Percentiles rank a stretch among this genome's conserved stretches.
Evolutionary conservation across 2,888 invertebrate genomes (phyloP).

Genomic region (Helleia helle): DNA sequence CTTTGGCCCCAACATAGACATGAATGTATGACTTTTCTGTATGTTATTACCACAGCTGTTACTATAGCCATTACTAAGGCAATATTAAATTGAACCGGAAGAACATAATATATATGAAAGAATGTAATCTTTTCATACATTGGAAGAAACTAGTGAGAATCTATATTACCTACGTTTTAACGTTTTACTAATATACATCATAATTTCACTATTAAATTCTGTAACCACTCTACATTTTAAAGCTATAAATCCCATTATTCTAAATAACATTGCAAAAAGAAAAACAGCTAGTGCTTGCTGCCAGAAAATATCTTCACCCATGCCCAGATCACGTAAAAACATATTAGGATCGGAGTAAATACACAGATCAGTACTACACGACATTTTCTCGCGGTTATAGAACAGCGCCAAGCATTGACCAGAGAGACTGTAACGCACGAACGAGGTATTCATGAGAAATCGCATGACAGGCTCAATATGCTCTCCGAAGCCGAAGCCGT

Average conservation of each 20-base stretch:
- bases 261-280: constrained; percentile 70
- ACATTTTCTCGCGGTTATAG: constrained; percentile 70
- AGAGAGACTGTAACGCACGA: constrained; percentile 79
- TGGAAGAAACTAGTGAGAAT: constrained; percentile 2
- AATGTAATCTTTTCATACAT: too few species aligned
- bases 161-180: constrained; percentile 57
- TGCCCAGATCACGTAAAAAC: constrained; percentile 78
- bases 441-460: constrained; percentile 73
- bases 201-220: constrained; percentile 70
- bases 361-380: constrained; percentile 72
- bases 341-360: constrained; percentile 75
- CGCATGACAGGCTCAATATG: constrained; percentile 69
- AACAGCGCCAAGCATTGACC: constrained; percentile 76
- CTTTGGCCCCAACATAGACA: too few species aligned
- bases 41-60: too few species aligned
- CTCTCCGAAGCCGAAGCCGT: constrained; percentile 77
- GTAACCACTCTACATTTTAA: constrained; percentile 73
- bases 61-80: too few species aligned
- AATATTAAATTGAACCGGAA: too few species aligned
- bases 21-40: too few species aligned
- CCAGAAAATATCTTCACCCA: constrained; percentile 60
- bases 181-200: constrained; percentile 69
- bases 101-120: too few species aligned
- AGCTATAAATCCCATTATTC: constrained; percentile 68
- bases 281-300: constrained; percentile 74